phyloP scores from a whole-genome alignment of 2,888 invertebrate genomes.

The Halocaridina rubra region DNA sequence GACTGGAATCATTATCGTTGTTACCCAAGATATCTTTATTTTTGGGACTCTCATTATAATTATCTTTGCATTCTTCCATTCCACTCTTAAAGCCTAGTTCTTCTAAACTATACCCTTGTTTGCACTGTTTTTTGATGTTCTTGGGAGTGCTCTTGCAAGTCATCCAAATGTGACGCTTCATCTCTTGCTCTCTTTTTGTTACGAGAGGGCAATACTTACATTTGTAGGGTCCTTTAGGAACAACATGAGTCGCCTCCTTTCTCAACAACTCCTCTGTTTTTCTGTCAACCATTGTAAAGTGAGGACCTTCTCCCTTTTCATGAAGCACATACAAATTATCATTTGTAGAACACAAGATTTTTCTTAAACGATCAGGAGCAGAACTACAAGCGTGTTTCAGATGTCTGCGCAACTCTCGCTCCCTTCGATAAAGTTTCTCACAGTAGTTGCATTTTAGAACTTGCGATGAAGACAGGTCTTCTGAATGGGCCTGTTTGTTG shows the following conservation, averaged over 20 bases:
- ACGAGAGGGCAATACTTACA: constrained; percentile 40
- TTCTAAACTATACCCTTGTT: constrained; percentile 27
- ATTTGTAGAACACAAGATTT: not conserved
- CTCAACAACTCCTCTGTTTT: not conserved
- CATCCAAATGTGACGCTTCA: constrained; percentile 47
- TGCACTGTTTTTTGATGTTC: constrained; percentile 14
- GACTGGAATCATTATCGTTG: no score
- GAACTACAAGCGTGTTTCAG: constrained; percentile 31
- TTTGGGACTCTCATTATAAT: no score
- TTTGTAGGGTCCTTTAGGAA: constrained; percentile 17
- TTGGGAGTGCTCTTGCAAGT: constrained; percentile 29
- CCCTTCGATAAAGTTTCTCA: constrained; percentile 38
- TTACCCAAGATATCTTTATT: not conserved
- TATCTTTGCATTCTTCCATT: not conserved
- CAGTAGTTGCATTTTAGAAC: constrained; percentile 39
- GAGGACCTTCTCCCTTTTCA: constrained; percentile 12
- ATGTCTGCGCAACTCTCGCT: constrained; percentile 41
- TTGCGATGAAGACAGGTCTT: not conserved
- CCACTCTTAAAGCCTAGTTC: constrained; percentile 26
- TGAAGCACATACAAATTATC: not conserved
- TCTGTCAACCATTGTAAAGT: constrained; percentile 12
- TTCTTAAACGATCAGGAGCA: constrained; percentile 22
- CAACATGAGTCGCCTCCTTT: not conserved
- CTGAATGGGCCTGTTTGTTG: constrained; percentile 25
- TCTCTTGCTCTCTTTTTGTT: constrained; percentile 34